Evolutionary conservation across 2,888 invertebrate species (phyloP).

Genomic region (Chymomyza caudatula): DNA sequence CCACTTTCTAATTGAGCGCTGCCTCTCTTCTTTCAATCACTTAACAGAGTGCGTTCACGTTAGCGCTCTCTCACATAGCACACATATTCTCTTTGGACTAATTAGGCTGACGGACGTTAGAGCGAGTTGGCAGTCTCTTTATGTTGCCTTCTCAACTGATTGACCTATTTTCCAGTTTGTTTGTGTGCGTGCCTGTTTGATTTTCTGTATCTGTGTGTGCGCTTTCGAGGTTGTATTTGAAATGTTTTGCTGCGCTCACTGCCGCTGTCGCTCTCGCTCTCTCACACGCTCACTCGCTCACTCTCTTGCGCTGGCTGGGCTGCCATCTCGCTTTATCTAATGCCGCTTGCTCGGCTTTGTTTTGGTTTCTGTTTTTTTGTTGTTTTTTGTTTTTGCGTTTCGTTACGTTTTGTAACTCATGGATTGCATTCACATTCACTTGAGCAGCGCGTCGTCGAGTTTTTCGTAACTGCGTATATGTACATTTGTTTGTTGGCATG

Average conservation of each 20-base stretch:
- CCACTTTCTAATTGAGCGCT: neutral
- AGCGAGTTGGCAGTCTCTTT: constrained; percentile 34
- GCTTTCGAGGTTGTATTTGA: constrained; percentile 16
- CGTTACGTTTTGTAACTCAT: constrained; percentile 56
- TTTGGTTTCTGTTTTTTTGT: constrained; percentile 40
- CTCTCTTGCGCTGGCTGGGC: constrained; percentile 28
- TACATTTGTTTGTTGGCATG: neutral
- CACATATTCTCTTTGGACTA: constrained; percentile 15
- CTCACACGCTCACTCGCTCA: constrained; percentile 59
- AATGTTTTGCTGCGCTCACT: neutral
- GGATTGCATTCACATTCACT: constrained; percentile 47
- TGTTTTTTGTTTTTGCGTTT: constrained; percentile 38
- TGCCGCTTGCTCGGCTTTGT: constrained; percentile 43
- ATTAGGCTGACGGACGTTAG: constrained; percentile 30
- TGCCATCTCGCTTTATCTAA: neutral
- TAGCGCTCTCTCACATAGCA: constrained; percentile 2
- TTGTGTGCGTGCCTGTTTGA: constrained; percentile 29
- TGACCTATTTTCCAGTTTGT: constrained; percentile 71
- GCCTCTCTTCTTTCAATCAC: neutral
- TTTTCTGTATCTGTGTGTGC: constrained; percentile 27
- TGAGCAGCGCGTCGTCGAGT: neutral
- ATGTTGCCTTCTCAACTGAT: constrained; percentile 52
- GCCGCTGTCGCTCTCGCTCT: constrained; percentile 20
- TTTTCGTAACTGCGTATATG: constrained; percentile 7
- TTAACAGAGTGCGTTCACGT: neutral